A percentile compares a stretch with the other conserved stretches of the same genome.
These are phyloP conservation scores for Tokudaia tokunoshimensis DNA, from an alignment of 2,797 vertebrate species.

Conservation along the genomic window DNA sequence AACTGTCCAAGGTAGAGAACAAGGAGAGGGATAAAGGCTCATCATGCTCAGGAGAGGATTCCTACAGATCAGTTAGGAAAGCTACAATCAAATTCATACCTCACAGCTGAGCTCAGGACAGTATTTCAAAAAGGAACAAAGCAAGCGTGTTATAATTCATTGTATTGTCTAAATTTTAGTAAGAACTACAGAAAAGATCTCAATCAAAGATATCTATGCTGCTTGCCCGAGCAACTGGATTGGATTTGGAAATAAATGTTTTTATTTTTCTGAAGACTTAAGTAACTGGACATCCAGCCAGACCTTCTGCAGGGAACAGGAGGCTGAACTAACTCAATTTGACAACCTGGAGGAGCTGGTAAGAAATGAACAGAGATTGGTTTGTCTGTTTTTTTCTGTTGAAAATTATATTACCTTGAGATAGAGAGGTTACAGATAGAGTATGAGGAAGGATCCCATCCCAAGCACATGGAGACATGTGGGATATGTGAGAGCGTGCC, in stretches of 20 bases:
- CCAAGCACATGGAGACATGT: neutral
- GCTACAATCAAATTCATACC: too few relatives aligned
- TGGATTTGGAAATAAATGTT: conserved; percentile 61
- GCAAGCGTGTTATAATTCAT: neutral
- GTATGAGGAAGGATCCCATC: neutral
- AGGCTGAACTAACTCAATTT: conserved; percentile 31
- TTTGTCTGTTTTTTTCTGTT: neutral
- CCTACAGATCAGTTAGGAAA: neutral
- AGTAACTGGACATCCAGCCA: conserved; percentile 47
- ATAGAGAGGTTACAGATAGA: neutral
- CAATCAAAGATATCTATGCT: fast-evolving
- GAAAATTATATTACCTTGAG: neutral
- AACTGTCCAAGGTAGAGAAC: neutral
- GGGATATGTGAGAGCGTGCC: fast-evolving
- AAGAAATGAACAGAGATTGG: neutral
- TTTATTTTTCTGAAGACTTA: conserved; percentile 62
- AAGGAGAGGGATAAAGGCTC: neutral
- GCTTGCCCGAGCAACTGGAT: conserved; percentile 41
- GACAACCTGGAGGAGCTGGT: conserved; percentile 49
- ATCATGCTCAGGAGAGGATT: neutral
- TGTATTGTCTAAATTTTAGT: neutral
- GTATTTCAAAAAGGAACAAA: neutral
- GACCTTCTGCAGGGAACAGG: neutral
- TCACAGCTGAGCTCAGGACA: neutral
- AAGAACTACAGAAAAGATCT: fast-evolving